A percentile compares a stretch with the other conserved stretches of the same genome.
Conservation (phyloP, 2,888 invertebrate species). For the Lithosia quadra region DNA sequence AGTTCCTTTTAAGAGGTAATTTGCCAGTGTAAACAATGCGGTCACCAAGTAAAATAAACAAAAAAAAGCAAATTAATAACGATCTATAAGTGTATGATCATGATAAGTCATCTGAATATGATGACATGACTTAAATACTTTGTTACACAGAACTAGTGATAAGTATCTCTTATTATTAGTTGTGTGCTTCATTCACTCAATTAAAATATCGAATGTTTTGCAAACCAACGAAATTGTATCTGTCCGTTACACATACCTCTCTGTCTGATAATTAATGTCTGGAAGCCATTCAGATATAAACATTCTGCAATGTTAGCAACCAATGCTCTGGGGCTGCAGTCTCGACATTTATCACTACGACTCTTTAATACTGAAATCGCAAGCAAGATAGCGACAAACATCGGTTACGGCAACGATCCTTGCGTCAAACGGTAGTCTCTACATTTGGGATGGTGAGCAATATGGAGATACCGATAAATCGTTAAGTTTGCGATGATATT, state of each 20-base stretch:
- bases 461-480: too few relatives aligned
- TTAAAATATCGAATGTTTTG: background rate
- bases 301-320: slow-evolving; percentile 4
- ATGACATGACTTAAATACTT: background rate
- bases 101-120: background rate
- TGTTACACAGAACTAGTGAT: background rate
- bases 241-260: background rate
- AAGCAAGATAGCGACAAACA: too few relatives aligned
- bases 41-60: too few relatives aligned
- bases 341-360: too few relatives aligned
- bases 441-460: too few relatives aligned
- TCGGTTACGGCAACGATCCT: too few relatives aligned
- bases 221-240: background rate
- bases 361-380: too few relatives aligned
- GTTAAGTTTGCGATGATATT: too few relatives aligned
- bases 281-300: background rate
- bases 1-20: background rate
- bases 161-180: too few relatives aligned
- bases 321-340: too few relatives aligned
- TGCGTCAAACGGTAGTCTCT: too few relatives aligned
- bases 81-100: background rate
- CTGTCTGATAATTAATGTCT: background rate
- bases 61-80: background rate
- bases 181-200: background rate
- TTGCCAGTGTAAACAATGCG: background rate